Base-by-base conservation (phyloP, 2,113 vertebrate genomes). In the Pachyramphus minor region DNA sequence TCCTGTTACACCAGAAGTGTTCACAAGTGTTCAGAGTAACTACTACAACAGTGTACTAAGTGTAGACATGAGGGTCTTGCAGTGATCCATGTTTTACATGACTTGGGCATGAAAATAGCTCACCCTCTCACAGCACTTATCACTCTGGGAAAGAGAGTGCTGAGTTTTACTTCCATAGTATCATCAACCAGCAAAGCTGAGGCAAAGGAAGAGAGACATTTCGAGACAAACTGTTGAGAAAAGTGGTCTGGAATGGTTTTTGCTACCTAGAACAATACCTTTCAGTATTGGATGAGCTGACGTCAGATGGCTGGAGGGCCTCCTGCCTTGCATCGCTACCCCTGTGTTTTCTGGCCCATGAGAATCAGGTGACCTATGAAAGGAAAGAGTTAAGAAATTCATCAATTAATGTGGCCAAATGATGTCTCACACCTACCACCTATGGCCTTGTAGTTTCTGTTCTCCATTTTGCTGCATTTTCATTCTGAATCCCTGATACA, bases 261-360 rank as follows among this genome's bases (percentile, higher is more conserved):
- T 67, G 37, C 20, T 44, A 39, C 50, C 33, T 75, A 86, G 47
- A 50, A 64, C 84, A 97, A 91, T 98, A 99, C 99, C 99, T 97
- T 97, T 98, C 85, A 99, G 76, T 79, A 98, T 95, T 39, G 99
- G 98, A 96, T 99, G 98, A 33, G 96, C 73, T 76, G 95, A 84
- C 13, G 84, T 94, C 78, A 91, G 84, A 49, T 19, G 87, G 55
- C 82, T 96, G 41, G 82, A 71, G 21, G 42, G 87, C 84, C 66
- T 97, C 67, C 37, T 97, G 79, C 85, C 92, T 69, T 59, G 90
- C 31, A 63, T 49, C 31, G 44, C 41, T 83, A 52, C 71, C 53
- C 39, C 93, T 35, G 35, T 64, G 41, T 67, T 88, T 81, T 96
- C 84, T 83, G 89, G 81, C 19, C 87, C 81, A 50, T 15, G 89